These are phyloP conservation scores for Neotoxoptera formosana DNA, from an alignment of 1,140 invertebrate species.

Conservation along the genomic window DNA sequence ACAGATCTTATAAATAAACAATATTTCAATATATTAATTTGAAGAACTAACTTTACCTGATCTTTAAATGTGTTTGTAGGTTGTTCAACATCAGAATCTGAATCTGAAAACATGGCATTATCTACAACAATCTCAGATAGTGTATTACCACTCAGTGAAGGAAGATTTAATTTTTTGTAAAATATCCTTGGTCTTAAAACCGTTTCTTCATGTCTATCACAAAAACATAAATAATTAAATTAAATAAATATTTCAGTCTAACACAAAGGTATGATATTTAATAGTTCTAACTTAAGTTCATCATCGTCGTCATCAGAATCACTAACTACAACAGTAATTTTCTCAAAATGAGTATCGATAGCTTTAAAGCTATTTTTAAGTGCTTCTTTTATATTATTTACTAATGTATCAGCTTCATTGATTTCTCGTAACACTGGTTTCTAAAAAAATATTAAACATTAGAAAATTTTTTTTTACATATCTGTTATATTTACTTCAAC, in stretches of 20 bases:
- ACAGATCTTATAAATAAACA: not conserved
- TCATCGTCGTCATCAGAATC: slow-evolving; percentile 53
- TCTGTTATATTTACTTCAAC: slow-evolving; percentile 24
- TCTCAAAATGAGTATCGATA: slow-evolving; percentile 51
- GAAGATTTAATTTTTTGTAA: slow-evolving; percentile 52
- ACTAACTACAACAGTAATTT: slow-evolving; percentile 45
- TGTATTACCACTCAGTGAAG: slow-evolving; percentile 36
- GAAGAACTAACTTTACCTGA: slow-evolving; percentile 7
- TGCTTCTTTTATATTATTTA: slow-evolving; percentile 35
- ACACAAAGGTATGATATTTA: not conserved
- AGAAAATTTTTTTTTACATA: not conserved
- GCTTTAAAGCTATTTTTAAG: slow-evolving; percentile 50
- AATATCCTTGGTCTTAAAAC: slow-evolving; percentile 40
- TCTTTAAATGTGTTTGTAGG: slow-evolving; percentile 8
- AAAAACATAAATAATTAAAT: not conserved
- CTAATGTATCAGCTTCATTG: not conserved
- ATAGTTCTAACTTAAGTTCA: slow-evolving; percentile 20
- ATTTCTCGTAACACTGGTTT: not conserved
- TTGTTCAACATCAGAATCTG: slow-evolving; percentile 32
- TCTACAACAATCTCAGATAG: not conserved
- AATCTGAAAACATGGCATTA: slow-evolving; percentile 48
- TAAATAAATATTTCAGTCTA: not conserved
- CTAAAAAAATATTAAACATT: not conserved
- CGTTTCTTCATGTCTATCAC: slow-evolving; percentile 48
- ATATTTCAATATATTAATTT: not conserved